Base-by-base conservation (phyloP, 1,140 invertebrate genomes). In the Achroia grisella region DNA sequence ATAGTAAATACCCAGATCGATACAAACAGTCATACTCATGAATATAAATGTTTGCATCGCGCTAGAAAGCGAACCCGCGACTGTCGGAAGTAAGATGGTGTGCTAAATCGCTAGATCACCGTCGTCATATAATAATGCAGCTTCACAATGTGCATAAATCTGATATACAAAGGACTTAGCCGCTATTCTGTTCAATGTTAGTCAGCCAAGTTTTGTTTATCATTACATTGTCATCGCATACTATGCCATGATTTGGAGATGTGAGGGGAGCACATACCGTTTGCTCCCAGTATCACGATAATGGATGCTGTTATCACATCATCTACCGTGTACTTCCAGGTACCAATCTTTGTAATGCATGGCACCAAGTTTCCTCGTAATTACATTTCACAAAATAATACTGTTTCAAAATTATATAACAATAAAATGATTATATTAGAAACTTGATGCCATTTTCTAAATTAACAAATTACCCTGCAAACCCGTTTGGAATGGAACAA, bases 321-420 rank as follows among this genome's bases (percentile, higher is more conserved):
- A 77, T 72, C 77, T 71, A 69, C 76, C 67, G 58, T 80, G 64
- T 69, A 60, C 76, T 79, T 83, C 58, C 79, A 83, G 79, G 76
- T 83, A 83, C 68, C 69, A 65, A 52, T 61, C 23, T 32, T 54
- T 56, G 27, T 48, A 47, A 57, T 42, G 31, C 60, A 59, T 72
- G 71, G 67, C 58, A 76, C 62, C 69, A 71, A 70, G 70, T 65
- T 50, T 61, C 12, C n/a, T 3, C 6, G n/a, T 32, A 48, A 9
- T 28, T 10, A n/a, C 11, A 14, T 12, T 3, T 31, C 30, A 31
- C 3, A 31, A 31, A 29, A 31, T 9, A 3, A 31, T 31, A 31
- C 14, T 10, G 12, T 52, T 1, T 17, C 31, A 36, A 10, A 31
- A 41, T 30, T 50, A 29, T 8, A 34, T 39, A 44, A 12, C 29